A percentile compares a stretch with the other conserved stretches of the same genome.
These are phyloP conservation scores for Periparus ater DNA, from an alignment of 2,797 vertebrate species.

Conservation along the genomic window DNA sequence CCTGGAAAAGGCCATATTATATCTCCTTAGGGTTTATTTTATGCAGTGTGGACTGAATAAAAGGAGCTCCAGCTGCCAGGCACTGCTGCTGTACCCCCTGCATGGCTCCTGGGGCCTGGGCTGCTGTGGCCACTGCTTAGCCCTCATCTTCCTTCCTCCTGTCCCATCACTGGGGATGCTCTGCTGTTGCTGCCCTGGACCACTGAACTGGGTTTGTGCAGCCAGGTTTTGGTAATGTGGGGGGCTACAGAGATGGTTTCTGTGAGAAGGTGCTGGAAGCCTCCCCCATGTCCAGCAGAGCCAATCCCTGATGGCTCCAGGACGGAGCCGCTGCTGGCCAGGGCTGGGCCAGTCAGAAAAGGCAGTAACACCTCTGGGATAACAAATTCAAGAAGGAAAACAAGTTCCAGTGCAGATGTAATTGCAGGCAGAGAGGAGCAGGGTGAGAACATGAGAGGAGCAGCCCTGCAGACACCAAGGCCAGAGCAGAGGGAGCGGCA, in stretches of 20 bases:
- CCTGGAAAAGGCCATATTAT: neutral
- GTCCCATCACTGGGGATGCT: neutral
- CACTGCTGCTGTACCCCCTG: neutral
- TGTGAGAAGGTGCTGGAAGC: neutral
- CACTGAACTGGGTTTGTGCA: neutral
- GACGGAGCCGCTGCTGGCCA: fast-evolving
- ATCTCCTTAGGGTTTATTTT: neutral
- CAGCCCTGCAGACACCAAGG: neutral
- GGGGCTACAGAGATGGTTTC: neutral
- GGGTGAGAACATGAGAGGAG: neutral
- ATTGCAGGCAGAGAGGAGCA: neutral
- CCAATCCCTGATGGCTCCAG: neutral
- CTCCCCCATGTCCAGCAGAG: neutral
- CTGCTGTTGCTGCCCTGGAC: neutral
- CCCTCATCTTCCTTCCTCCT: neutral
- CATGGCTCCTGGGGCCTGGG: neutral
- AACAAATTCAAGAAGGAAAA: neutral
- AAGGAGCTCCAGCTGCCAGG: neutral
- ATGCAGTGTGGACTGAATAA: neutral
- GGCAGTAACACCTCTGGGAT: neutral
- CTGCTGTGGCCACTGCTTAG: neutral
- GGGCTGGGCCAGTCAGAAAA: neutral
- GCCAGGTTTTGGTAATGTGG: neutral
- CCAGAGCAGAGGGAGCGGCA: neutral
- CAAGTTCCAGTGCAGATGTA: neutral